phyloP scores from a whole-genome alignment of 2,113 vertebrate species.

The Jacana jacana region DNA sequence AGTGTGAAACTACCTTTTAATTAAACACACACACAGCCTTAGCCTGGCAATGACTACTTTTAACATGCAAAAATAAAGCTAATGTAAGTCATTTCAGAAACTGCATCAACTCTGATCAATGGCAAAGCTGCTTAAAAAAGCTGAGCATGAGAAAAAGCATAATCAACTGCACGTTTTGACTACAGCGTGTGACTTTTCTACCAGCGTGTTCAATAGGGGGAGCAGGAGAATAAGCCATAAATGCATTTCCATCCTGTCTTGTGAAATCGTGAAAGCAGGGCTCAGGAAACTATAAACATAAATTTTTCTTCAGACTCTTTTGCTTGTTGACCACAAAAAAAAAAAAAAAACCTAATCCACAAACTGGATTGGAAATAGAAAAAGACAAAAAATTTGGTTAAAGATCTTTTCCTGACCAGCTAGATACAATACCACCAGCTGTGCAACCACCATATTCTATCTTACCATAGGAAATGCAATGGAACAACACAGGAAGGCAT shows the following conservation, averaged over 20 bases:
- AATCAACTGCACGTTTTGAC: neutral
- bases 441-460: neutral
- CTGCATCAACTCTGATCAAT: neutral
- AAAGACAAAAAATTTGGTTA: neutral
- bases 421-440: neutral
- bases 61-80: neutral
- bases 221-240: neutral
- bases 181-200: neutral
- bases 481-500: neutral
- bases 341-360: neutral
- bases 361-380: neutral
- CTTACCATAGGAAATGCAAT: neutral
- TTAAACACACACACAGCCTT: neutral
- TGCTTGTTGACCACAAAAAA: neutral
- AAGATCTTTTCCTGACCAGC: neutral
- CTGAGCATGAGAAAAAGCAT: neutral
- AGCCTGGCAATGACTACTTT: neutral
- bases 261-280: neutral
- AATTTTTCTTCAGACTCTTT: neutral
- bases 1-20: neutral
- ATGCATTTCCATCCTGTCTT: neutral
- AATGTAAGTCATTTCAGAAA: neutral
- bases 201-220: neutral
- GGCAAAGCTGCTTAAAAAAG: neutral
- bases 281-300: neutral